Base-by-base conservation (phyloP, 2,888 invertebrate genomes). In the Sminthurinus aureus region DNA sequence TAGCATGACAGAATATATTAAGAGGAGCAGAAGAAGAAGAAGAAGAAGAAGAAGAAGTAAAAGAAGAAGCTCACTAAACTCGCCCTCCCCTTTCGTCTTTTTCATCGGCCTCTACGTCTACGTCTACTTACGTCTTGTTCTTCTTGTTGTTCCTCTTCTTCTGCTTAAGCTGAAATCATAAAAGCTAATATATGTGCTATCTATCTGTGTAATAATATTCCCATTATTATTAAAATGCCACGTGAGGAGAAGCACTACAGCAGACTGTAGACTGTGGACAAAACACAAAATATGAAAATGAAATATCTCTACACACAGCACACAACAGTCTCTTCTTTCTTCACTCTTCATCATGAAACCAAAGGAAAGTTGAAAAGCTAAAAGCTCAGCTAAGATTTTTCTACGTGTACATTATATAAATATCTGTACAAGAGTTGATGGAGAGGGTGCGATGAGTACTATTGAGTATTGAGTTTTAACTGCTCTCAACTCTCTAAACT, bases 131-230 rank as follows among this genome's bases (percentile, higher is more conserved):
- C 38, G 38, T 38, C 38, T 1, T 38, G 3, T 1, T 38, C 38
- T 38, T 38, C 38, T 38, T 38, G 6, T 38, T 38, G 3, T 38
- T 38, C 38, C 6, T 38, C 38, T 38, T 38, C 38, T 38, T 64
- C 78, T 78, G 64, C 66, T 64, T 64, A 78, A 78, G 78, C 66
- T 66, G 15, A 66, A 78, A 78, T 78, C 78, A 78, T 78, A 78
- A 78, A 50, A 51, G 22, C 15, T 50, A 71, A 15, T 58, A 18
- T 13, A 58, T 58, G 18, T 58, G 58, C 38, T 38, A 38, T 38
- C 38, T 38, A 38, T 38, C 38, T 38, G 38, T 38, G 38, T 38
- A 38, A 38, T 38, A 38, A 38, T 38, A 38, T 38, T 38, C 15
- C 13, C 58, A 58, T 58, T 58, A 58, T 58, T 58, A 58, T 15